phyloP scores from a whole-genome alignment of 2,888 invertebrate genomes.

The Dione juno region DNA sequence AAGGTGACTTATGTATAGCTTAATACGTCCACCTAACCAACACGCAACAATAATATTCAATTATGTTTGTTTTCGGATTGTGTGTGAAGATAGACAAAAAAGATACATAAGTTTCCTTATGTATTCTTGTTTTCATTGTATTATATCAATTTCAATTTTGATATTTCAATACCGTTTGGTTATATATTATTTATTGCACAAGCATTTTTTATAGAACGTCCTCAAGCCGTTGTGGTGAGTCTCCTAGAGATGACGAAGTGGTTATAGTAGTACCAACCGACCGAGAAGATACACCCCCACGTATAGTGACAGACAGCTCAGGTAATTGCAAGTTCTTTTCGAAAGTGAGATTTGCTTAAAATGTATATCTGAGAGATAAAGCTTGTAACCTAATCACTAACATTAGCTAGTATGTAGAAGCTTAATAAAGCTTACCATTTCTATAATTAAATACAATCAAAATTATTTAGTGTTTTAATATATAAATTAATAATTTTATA shows the following conservation, averaged over 20 bases:
- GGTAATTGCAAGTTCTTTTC: constrained; percentile 63
- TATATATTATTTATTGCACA: not conserved
- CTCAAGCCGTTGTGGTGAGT: constrained; percentile 70
- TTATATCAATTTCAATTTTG: not conserved
- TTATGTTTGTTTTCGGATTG: not conserved
- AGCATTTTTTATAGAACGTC: constrained; percentile 61
- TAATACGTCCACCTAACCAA: not conserved
- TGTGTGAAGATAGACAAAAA: not conserved
- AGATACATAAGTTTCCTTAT: too few relatives aligned
- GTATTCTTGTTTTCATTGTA: too few relatives aligned
- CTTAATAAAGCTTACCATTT: not conserved
- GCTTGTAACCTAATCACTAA: not conserved
- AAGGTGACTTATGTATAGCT: not conserved
- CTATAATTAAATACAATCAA: not conserved
- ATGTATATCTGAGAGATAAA: constrained; percentile 13
- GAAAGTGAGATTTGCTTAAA: not conserved
- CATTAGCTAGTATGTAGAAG: constrained; percentile 4
- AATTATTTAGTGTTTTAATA: not conserved
- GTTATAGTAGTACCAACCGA: constrained; percentile 77
- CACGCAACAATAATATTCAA: not conserved
- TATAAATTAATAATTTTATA: not conserved
- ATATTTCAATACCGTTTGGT: not conserved
- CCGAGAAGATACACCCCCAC: constrained; percentile 80
- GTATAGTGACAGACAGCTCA: constrained; percentile 86
- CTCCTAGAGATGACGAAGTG: constrained; percentile 76